Conservation (phyloP, 1,140 invertebrate genomes). For the Centruroides sculpturatus region DNA sequence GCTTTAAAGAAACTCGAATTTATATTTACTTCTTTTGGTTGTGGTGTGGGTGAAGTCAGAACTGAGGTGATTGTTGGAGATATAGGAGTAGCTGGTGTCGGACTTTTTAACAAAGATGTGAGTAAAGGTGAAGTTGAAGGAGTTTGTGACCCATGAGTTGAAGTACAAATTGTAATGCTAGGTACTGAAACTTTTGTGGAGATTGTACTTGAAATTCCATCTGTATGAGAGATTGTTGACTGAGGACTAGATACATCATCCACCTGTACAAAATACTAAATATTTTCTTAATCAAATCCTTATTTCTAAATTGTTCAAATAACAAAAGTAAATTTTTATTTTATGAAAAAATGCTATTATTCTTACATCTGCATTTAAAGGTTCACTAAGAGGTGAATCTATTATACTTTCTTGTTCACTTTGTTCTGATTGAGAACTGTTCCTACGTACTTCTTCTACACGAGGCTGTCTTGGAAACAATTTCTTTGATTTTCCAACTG, state of each 20-base stretch:
- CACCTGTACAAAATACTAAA: not conserved
- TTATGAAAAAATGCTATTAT: too few relatives aligned
- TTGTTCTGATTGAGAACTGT: slow-evolving; percentile 20
- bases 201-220: not conserved
- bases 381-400: slow-evolving; percentile 19
- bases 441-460: slow-evolving; percentile 19
- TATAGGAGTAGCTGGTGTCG: slow-evolving; percentile 23
- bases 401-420: slow-evolving; percentile 20
- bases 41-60: not conserved
- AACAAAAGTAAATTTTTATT: too few relatives aligned
- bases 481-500: not conserved
- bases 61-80: not conserved
- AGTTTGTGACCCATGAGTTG: slow-evolving; percentile 7
- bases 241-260: not conserved
- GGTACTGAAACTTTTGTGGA: slow-evolving; percentile 2
- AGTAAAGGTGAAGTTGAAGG: slow-evolving; percentile 49
- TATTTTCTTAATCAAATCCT: slow-evolving; percentile 3
- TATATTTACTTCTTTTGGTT: slow-evolving; percentile 6
- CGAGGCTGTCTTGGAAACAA: not conserved
- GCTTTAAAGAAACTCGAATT: not conserved
- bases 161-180: slow-evolving; percentile 6
- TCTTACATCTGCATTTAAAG: slow-evolving; percentile 19
- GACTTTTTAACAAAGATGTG: slow-evolving; percentile 65
- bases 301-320: slow-evolving; percentile 8
- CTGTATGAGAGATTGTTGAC: not conserved